Evolutionary conservation across 30 jellyfish, hydroid and myxozoan genomes (phyloP), one percentile per base, ranked within the genome.

Genomic region (Hydra vulgaris): DNA sequence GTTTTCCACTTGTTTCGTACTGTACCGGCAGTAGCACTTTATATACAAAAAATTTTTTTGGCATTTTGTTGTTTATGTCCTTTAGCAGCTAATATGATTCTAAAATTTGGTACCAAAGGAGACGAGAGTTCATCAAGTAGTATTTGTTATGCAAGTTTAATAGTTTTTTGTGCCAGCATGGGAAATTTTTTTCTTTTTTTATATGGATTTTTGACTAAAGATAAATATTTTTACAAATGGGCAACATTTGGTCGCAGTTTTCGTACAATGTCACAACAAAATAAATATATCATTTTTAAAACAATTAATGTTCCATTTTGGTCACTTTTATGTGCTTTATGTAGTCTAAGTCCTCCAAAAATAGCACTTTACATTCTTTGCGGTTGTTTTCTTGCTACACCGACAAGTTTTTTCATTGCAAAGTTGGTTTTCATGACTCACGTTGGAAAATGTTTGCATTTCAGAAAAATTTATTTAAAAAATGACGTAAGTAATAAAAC

Each of bases 11-110:
- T 80, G 40, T 80, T 80, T 26, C 87, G 52, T 18, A 80, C 87
- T 16, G 26, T 80, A 12, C 23, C 70, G 26, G 71, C 71, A 61
- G 84, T 23, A 15, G 24, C 70, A 7, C 19, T 80, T 7, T 80
- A 66, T 26, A 27, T 67, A 23, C 87, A 80, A 27, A 80, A 80
- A 26, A 4, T 80, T 19, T 80, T 80, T 55, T 24, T 80, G 20
- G 87, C 84, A 21, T 80, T 80, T 26, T 21, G 72, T 21, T 80
- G 87, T 71, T 72, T 80, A 17, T 27, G 69, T 23, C 87, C 87
- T 16, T 21, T 80, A 25, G 68, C 53, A 1, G 25, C 68, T 16
- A 80, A 80, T 72, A 80, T 80, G 87, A 21, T 80, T 20, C 12
- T 68, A 23, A 68, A 15, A 1, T 68, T 68, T 23, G 75, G 26